Evolutionary conservation across 2,888 invertebrate genomes (phyloP), one percentile per base, ranked within the genome.

Genomic region (Cabera pusaria): DNA sequence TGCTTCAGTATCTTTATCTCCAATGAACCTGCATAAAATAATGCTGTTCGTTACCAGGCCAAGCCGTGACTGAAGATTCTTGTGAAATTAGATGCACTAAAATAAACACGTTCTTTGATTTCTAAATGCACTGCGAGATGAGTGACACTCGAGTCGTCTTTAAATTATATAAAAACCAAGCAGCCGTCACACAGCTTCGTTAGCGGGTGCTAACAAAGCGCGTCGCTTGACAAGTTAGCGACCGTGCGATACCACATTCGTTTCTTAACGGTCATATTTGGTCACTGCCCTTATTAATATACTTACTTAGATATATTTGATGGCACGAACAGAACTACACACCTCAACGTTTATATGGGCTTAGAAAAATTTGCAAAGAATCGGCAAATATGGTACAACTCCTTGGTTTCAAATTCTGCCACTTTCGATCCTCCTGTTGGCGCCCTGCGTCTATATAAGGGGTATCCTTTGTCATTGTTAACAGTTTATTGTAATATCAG

Each of bases 251-350:
- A n/a, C n/a, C n/a, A n/a, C n/a, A 6, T 20, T 31, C 21, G 7
- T 31, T 9, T 8, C 6, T 6, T n/a, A n/a, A 2, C 3, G 14
- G 4, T 21, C 21, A 5, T 14, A 50, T 53, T 35, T 40, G 37
- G 8, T 53, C 56, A 8, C 43, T 46, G 3, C 55, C 52, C 47
- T 57, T 51, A 9, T 51, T 52, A 2, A 55, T 44, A 27, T 52
- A 53, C 24, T 53, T 53, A 10, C 49, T n/a, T n/a, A 56, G 8
- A 54, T 54, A 38, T 56, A 36, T 49, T 55, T 32, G 1, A 46
- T 49, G 0, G 50, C 44, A 1, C 32, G 38, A 3, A 56, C 50
- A 1, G 47, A 45, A 43, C 28, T 32, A 40, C 53, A 54, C 9
- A 19, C 23, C 16, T 52, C 51, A 0, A 49, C 44, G 39, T 21